Evolutionary conservation across 2,888 invertebrate genomes (phyloP), one percentile per base, ranked within the genome.

Genomic region (Eilema caniola): DNA sequence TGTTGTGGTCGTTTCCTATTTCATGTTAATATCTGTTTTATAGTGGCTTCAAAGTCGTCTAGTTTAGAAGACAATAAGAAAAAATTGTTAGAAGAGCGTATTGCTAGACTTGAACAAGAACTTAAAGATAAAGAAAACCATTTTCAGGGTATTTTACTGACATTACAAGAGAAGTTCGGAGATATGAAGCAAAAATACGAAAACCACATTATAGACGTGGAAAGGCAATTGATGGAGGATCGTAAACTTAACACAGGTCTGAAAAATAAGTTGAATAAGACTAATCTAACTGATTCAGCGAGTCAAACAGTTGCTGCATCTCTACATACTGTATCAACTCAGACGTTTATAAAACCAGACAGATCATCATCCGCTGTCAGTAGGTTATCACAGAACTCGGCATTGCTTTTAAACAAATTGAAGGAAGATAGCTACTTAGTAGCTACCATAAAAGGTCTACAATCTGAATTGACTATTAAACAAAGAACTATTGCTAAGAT

Each of bases 141-240:
- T 87, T 97, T 97, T 23, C 97, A 97, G 75, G 96, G 96, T 83
- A 97, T 97, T 67, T 90, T 98, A 76, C 86, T 96, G 28, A 97
- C 97, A 66, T 96, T 98, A 23, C 97, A 97, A 90, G 97, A 97
- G 70, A 97, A 97, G 83, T 97, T 98, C 86, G 96, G 96, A 56
- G 97, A 97, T 62, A 97, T 97, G 96, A 97, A 97, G 89, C 95
- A 96, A 70, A 98, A 97, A 86, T 98, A 98, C 84, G 97, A 97
- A 79, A 96, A 94, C 56, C 97, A 97, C 84, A 97, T 97, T 70
- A 96, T 97, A 77, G 97, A 97, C 81, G 93, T 97, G n/a, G 97
- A 97, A 89, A 94, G 97, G 31, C 97, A 97, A 87, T 77, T 95
- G 59, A 95, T 95, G 95, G 94, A 93, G 65, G 92, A 95, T 78